Base-by-base conservation (phyloP, 1,140 invertebrate species). In the Rhagoletis pomonella region DNA sequence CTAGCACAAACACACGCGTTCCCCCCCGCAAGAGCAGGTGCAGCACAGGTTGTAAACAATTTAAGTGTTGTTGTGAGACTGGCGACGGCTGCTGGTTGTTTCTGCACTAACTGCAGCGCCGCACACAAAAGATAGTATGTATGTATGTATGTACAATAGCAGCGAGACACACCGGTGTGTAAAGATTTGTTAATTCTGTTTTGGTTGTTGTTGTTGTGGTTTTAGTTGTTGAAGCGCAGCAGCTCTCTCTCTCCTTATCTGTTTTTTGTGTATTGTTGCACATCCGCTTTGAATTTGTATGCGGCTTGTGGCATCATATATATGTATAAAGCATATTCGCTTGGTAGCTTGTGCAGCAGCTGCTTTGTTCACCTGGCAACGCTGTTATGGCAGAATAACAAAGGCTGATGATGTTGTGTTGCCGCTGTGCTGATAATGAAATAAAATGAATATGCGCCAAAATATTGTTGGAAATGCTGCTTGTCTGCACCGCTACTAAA, bases 291-390 rank as follows among this genome's bases (percentile, higher is more conserved):
- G 17, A 81, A 81, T 81, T 81, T 81, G 19, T 81, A 55, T 29
- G n/a, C 47, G 44, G 73, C 73, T 81, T 81, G 73, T 81, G 73
- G 73, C 73, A 55, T 17, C 73, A 29, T 29, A 73, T 44, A 73
- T 29, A 29, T 29, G 29, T 29, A 29, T 29, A 73, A 44, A 62
- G 39, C 42, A 77, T 67, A 29, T 67, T 67, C 29, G 6, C 64
- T 39, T 9, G 9, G 5, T 29, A 3, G 4, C 64, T 39, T 67
- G 17, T 67, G 17, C 19, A 29, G n/a, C 47, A 81, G 73, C 73
- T 81, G 50, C 44, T 73, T 73, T 73, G 67, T 47, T 73, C 10
- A 42, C 42, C 2, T 55, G 73, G 5, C 73, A 81, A 29, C 29
- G 47, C 17, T 81, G 73, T 55, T 50, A 55, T 81, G 47, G 5